Evolutionary conservation across 2,888 invertebrate species (phyloP), one percentile per base, ranked within the genome.

Genomic region (Stenolophus ochropezus): DNA sequence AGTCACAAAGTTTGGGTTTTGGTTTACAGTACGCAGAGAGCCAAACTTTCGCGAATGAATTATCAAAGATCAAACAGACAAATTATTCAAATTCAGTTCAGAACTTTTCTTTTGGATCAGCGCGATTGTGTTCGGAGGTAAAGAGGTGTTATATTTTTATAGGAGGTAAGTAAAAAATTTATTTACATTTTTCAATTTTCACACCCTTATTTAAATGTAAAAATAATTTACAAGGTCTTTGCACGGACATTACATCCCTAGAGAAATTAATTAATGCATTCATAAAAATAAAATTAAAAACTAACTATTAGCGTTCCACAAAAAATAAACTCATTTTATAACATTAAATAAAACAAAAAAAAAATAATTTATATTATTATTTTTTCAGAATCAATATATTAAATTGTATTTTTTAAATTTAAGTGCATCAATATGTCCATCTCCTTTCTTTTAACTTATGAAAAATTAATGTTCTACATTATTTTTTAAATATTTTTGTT

Each of bases 71-170:
- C 88, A 5, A 88, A 88, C 86, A 86, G 88, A 83, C 87, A 89
- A 87, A 90, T 91, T 78, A 91, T 91, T 82, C 90, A 91, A 86
- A 87, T 91, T 82, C 91, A 91, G 84, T 91, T 91, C 85, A 89
- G 91, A 82, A 91, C 90, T 51, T 90, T 89, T 85, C 83, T 89
- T 61, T 84, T 83, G 82, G 82, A 81, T 4, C 77, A 49, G 69
- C 80, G 79, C 23, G 61, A 77, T 27, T 80, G 73, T 58, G 80
- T 80, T 33, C 80, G 80, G 56, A 80, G 71, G 51, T 73, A 58
- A 80, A 71, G 16, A 23, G n/a, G 21, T 69, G n/a, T 8, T 47
- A 51, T 49, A 51, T 14, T 27, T n/a, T 49, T 16, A 16, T 27
- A 69, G 11, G 33, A 69, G 65, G 65, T 69, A 69, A 5, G 65